Percentiles rank a stretch among this genome's conserved stretches.
phyloP scores from a whole-genome alignment of 2,888 invertebrate species.

The Pseudococcus longispinus region DNA sequence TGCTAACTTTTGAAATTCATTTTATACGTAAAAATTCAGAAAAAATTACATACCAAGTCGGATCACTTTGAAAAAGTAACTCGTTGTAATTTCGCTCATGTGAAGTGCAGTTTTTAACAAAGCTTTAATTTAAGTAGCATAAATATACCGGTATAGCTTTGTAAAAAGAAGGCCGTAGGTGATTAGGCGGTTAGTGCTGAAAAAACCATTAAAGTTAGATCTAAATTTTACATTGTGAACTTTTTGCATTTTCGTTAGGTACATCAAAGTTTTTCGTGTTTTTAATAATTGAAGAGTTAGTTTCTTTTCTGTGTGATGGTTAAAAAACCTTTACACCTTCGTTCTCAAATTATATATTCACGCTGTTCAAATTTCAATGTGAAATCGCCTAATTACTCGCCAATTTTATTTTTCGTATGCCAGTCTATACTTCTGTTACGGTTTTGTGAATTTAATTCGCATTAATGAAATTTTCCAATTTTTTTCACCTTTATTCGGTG shows the following conservation, averaged over 20 bases:
- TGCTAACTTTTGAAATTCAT: not conserved
- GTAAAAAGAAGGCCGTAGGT: conserved; percentile 21
- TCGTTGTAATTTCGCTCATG: not conserved
- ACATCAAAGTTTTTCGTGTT: conserved; percentile 7
- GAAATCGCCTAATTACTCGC: not conserved
- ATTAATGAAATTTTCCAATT: not conserved
- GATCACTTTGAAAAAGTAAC: no score
- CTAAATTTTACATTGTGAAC: not conserved
- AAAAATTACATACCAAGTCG: not conserved
- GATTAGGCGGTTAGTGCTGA: not conserved
- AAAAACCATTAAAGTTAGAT: not conserved
- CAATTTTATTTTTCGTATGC: not conserved
- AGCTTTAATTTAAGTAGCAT: not conserved
- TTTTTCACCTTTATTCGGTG: not conserved
- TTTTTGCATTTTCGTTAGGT: not conserved
- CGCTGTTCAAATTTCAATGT: not conserved
- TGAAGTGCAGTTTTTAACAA: not conserved
- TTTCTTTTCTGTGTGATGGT: not conserved
- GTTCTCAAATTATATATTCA: not conserved
- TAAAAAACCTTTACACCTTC: not conserved
- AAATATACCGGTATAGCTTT: not conserved
- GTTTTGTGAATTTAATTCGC: not conserved
- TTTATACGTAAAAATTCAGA: not conserved
- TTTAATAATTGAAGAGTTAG: not conserved
- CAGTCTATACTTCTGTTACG: not conserved